Conservation (phyloP, 1,140 invertebrate genomes). For the Neotoxoptera formosana region DNA sequence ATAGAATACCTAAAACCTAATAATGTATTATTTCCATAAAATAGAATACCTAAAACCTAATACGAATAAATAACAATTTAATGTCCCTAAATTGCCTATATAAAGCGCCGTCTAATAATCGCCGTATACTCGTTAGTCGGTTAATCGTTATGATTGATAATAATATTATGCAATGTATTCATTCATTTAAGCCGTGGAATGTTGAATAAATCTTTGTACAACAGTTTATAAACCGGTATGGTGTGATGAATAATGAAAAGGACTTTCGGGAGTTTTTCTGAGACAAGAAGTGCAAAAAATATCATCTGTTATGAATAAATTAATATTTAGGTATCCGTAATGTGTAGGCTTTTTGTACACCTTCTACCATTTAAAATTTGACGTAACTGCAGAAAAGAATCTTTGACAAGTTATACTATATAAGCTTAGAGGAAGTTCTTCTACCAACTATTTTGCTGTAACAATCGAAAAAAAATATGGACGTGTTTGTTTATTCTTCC, state of each 20-base stretch:
- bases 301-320: not conserved
- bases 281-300: too few relatives aligned
- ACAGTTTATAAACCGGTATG: too few relatives aligned
- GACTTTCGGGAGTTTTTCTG: too few relatives aligned
- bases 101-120: not conserved
- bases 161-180: not conserved
- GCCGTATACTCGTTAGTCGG: too few relatives aligned
- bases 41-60: not conserved
- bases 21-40: not conserved
- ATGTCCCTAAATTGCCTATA: not conserved
- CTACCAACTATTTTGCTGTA: not conserved
- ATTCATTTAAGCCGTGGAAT: not conserved
- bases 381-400: not conserved
- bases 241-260: too few relatives aligned
- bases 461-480: not conserved
- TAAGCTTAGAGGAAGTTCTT: not conserved
- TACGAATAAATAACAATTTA: not conserved
- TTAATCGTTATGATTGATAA: too few relatives aligned
- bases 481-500: not conserved
- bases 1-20: not conserved
- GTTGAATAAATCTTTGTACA: not conserved
- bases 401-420: not conserved
- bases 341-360: not conserved
- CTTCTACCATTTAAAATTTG: not conserved
- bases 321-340: not conserved